Percentiles rank a stretch among this genome's conserved stretches.
Conservation (phyloP, 2,888 invertebrate species). For the Herminia tarsipennalis region DNA sequence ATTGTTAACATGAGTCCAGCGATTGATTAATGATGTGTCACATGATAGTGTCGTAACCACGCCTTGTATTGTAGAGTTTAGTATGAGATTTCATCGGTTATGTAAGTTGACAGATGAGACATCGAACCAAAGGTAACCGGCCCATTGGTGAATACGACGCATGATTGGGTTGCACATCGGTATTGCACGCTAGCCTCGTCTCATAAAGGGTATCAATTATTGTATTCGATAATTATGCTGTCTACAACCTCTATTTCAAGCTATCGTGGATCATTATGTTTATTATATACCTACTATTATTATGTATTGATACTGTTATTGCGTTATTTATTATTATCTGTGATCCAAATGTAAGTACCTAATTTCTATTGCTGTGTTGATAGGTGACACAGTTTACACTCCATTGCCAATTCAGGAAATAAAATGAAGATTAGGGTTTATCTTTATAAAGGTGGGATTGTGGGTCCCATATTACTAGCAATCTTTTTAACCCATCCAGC, state of each 20-base stretch:
- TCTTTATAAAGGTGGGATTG: no score
- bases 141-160: slow-evolving; percentile 35
- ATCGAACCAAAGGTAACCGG: slow-evolving; percentile 46
- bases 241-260: slow-evolving; percentile 16
- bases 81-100: slow-evolving; percentile 42
- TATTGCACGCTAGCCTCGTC: slow-evolving; percentile 28
- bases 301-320: slow-evolving; percentile 4
- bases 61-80: slow-evolving; percentile 29
- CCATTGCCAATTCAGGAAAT: no score
- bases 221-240: slow-evolving; percentile 18
- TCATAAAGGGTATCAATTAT: slow-evolving; percentile 33
- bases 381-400: no score
- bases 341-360: neutral
- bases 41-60: slow-evolving; percentile 38
- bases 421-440: no score
- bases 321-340: neutral
- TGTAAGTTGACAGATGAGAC: slow-evolving; percentile 49
- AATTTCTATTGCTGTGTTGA: no score
- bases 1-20: slow-evolving; percentile 32
- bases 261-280: slow-evolving; percentile 14
- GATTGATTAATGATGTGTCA: slow-evolving; percentile 50
- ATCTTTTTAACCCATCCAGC: no score
- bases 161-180: slow-evolving; percentile 34
- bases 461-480: no score
- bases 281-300: no score